A percentile compares a stretch with the other conserved stretches of the same genome.
These are phyloP conservation scores for Athripsodes cinereus DNA, from an alignment of 2,888 invertebrate species.

Conservation along the genomic window DNA sequence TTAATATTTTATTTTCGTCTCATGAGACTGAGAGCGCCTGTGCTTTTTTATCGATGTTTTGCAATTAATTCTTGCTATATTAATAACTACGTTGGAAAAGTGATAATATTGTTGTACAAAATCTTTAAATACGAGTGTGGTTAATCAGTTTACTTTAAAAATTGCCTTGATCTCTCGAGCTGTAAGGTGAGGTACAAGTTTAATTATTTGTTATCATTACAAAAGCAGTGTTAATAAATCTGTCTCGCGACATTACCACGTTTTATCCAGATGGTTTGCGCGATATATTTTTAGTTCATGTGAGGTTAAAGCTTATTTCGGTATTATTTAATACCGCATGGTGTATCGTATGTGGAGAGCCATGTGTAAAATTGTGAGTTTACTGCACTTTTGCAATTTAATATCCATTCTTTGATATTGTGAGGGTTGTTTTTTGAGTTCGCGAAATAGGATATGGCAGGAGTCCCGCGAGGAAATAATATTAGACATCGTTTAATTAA, in stretches of 20 bases:
- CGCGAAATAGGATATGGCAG: no score
- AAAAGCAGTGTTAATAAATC: constrained; percentile 31
- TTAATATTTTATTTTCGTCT: constrained; percentile 50
- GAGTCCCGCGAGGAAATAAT: no score
- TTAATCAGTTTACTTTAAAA: background rate
- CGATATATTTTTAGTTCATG: constrained; percentile 41
- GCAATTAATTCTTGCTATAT: constrained; percentile 41
- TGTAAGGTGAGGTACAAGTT: background rate
- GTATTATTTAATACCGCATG: background rate
- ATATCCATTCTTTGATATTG: no score
- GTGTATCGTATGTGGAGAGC: background rate
- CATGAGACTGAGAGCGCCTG: constrained; percentile 23
- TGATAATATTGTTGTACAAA: background rate
- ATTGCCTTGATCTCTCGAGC: background rate
- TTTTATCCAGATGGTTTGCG: constrained; percentile 50
- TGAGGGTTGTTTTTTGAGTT: no score
- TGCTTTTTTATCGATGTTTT: constrained; percentile 32
- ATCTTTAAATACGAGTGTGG: background rate
- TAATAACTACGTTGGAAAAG: constrained; percentile 31
- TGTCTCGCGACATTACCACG: constrained; percentile 37
- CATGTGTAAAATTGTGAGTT: no score
- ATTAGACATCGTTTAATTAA: no score
- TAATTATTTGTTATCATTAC: background rate
- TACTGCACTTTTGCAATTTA: no score
- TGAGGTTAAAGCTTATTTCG: background rate